Conservation (phyloP, 2,888 invertebrate species). For the Lithophane ornitopus region DNA sequence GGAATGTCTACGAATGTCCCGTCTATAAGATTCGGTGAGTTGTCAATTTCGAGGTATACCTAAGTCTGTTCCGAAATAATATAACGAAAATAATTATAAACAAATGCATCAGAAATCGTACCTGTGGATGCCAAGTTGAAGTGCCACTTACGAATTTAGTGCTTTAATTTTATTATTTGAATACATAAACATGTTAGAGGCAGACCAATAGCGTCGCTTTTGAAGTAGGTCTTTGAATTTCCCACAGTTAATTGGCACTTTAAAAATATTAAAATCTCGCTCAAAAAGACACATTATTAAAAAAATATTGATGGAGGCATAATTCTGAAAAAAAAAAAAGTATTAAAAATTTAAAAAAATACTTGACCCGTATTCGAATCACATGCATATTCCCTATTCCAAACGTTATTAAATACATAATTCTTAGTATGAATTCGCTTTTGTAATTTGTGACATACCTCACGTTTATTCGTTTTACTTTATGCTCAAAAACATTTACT, state of each 20-base stretch:
- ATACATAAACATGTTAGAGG: neutral
- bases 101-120: neutral
- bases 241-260: no score
- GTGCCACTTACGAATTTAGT: neutral
- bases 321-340: no score
- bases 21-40: slow-evolving; percentile 96
- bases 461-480: neutral
- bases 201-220: no score
- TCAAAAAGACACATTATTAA: no score
- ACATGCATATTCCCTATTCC: no score
- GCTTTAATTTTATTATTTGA: neutral
- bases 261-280: no score
- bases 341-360: no score
- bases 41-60: neutral
- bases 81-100: neutral
- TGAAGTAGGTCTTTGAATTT: no score
- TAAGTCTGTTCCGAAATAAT: neutral
- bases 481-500: slow-evolving; percentile 1
- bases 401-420: neutral
- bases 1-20: slow-evolving; percentile 97
- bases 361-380: no score
- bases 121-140: neutral
- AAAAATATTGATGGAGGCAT: no score
- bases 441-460: neutral
- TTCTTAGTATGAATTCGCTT: neutral